These are phyloP conservation scores for Nephrocerus scutellatus DNA, from an alignment of 2,888 invertebrate species.

Conservation along the genomic window DNA sequence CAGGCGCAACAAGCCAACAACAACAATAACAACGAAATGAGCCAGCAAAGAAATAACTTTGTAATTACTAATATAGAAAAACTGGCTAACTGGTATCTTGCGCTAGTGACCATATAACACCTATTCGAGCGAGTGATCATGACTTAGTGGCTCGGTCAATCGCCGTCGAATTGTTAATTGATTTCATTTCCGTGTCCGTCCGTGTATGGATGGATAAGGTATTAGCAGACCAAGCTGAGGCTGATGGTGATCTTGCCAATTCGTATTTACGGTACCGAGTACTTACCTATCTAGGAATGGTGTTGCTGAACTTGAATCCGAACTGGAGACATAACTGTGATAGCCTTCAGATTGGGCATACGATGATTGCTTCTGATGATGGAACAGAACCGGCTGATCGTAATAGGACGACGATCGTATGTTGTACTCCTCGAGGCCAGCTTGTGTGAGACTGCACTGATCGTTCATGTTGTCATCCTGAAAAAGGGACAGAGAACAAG, in stretches of 20 bases:
- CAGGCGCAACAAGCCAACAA: too few relatives aligned
- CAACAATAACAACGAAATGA: too few relatives aligned
- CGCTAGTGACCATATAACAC: constrained; percentile 21
- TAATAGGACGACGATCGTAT: constrained; percentile 55
- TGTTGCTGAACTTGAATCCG: constrained; percentile 68
- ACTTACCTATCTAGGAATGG: constrained; percentile 65
- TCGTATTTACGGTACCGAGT: background rate
- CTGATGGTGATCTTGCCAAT: constrained; percentile 3
- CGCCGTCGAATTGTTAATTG: constrained; percentile 21
- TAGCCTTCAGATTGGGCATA: constrained; percentile 76
- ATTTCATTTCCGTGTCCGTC: constrained; percentile 19
- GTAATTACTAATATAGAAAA: too few relatives aligned
- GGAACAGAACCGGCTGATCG: constrained; percentile 50
- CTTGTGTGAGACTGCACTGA: constrained; percentile 53
- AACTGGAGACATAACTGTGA: constrained; percentile 72
- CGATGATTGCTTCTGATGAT: constrained; percentile 65
- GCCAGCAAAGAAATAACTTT: too few relatives aligned
- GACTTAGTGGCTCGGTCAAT: too few relatives aligned
- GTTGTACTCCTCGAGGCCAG: constrained; percentile 65
- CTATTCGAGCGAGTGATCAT: too few relatives aligned
- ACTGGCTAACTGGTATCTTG: constrained; percentile 13
- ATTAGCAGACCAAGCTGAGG: background rate
- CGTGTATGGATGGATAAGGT: background rate
- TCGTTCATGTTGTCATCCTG: constrained; percentile 45
- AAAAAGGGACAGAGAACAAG: constrained; percentile 14